Evolutionary conservation across 2,888 invertebrate species (phyloP), one percentile per base, ranked within the genome.

Genomic region (Drosophila anceps): DNA sequence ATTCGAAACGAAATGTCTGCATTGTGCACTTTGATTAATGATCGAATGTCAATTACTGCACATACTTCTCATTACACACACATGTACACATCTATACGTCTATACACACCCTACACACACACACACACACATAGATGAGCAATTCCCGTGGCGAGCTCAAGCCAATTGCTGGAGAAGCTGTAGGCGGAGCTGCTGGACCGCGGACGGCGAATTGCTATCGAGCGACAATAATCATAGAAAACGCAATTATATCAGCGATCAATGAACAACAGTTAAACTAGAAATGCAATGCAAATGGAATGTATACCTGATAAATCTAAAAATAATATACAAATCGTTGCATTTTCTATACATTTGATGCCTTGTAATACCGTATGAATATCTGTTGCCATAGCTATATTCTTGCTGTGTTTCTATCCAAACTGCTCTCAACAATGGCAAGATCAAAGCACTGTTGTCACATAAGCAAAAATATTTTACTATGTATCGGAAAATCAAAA

Each of bases 21-120:
- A 92, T 91, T 92, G 91, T 93, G 93, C 92, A 91, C 82, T 91
- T 92, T 93, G 93, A 93, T 93, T 93, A 93, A 93, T 93, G 93
- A 92, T 92, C 85, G 79, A 86, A 84, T 91, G 93, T 92, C 93
- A 93, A 93, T 93, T 92, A 92, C 89, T 88, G 84, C 88, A 90
- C 84, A 91, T 90, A 90, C 81, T 74, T 63, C 66, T 64, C 51
- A 39, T 31, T 53, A 37, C 44, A 67, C 33, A 69, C 37, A 58
- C 67, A 57, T 41, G 50, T 27, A 62, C 63, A 66, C 31, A 31
- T n/a, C 27, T n/a, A n/a, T 15, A 8, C 15, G 15, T 46, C 46
- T 29, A 48, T 8, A 50, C 6, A 43, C 27, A 51, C 43, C 60
- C 33, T 37, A 62, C 20, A 9, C 7, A 46, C 20, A 35, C 33